These are phyloP conservation scores for Amblyopsis rosae DNA, from an alignment of 2,113 vertebrate genomes.

Conservation along the genomic window DNA sequence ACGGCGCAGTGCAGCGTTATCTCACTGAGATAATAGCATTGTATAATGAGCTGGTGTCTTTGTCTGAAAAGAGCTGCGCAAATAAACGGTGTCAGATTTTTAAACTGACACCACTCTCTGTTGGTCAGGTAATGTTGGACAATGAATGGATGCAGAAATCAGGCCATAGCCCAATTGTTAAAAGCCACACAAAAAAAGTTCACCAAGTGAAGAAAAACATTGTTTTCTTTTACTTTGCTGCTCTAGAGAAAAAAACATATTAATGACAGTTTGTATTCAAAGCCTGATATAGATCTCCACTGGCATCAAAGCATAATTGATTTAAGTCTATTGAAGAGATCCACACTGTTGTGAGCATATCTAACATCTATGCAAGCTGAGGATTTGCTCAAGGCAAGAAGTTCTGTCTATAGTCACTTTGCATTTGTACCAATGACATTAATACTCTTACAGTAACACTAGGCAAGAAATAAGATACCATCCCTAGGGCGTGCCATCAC, in stretches of 20 bases:
- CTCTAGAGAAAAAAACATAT: too few relatives aligned
- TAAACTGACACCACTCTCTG: conserved; percentile 44
- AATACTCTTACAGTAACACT: neutral
- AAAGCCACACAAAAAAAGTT: conserved; percentile 20
- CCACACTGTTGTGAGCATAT: neutral
- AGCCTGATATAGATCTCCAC: too few relatives aligned
- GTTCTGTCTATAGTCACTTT: neutral
- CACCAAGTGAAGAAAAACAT: conserved; percentile 4
- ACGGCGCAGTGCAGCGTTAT: conserved; percentile 12
- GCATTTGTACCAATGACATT: neutral
- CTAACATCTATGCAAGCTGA: neutral
- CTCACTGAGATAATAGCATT: neutral
- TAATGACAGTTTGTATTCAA: neutral
- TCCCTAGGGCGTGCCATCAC: conserved; percentile 8
- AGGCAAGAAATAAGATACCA: conserved; percentile 4
- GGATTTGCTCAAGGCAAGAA: neutral
- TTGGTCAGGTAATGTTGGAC: conserved; percentile 37
- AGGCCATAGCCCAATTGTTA: conserved; percentile 14
- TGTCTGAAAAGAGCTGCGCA: conserved; percentile 12
- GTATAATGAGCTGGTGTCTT: conserved; percentile 12
- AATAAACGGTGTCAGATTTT: conserved; percentile 44
- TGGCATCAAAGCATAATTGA: too few relatives aligned
- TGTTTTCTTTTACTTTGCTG: neutral
- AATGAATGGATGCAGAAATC: conserved; percentile 37
- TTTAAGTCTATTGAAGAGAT: neutral